Evolutionary conservation across 1,140 invertebrate genomes (phyloP), one percentile per base, ranked within the genome.

Genomic region (Battus philenor): DNA sequence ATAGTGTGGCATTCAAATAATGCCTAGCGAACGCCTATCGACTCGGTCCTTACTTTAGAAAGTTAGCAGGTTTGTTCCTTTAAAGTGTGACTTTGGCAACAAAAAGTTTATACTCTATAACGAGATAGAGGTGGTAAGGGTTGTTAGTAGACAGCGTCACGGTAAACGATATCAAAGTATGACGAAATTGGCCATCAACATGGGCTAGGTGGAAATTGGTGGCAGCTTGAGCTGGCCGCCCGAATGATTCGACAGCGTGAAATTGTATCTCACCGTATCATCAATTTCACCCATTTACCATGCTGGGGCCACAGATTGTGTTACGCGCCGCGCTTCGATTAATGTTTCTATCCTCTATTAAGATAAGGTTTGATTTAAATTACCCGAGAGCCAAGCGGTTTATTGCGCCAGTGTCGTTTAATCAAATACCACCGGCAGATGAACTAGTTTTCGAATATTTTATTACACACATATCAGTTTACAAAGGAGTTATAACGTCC

Each of bases 241-340:
- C 54, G 43, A 54, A 50, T 31, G 50, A 57, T 54, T 58, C 50
- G 59, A 60, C 65, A 55, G 58, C 61, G 65, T 68, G 59, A 68
- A 68, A 68, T 68, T 60, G 59, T 47, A 47, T 22, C 26, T 15
- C 50, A 32, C 32, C 44, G 39, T 43, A 36, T 49, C 44, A 47
- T 44, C 31, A 41, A 50, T 50, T 47, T 43, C 18, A 17, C 36
- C 17, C 39, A 15, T 27, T 33, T 34, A 29, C 22, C 49, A 22
- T 24, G 36, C 13, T 47, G 36, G 22, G 31, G 17, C 15, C 33
- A 36, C 11, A 15, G 15, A 27, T 36, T 29, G 24, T 46, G 29
- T 36, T 27, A 38, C 30, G 24, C 31, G 22, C 17, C 24, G 11
- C 16, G 10, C 8, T 32, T 32, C 44, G 33, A 45, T 45, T 39